A percentile compares a stretch with the other conserved stretches of the same genome.
phyloP scores from a whole-genome alignment of 2,797 vertebrate genomes.

The Peromyscus melanophrys region DNA sequence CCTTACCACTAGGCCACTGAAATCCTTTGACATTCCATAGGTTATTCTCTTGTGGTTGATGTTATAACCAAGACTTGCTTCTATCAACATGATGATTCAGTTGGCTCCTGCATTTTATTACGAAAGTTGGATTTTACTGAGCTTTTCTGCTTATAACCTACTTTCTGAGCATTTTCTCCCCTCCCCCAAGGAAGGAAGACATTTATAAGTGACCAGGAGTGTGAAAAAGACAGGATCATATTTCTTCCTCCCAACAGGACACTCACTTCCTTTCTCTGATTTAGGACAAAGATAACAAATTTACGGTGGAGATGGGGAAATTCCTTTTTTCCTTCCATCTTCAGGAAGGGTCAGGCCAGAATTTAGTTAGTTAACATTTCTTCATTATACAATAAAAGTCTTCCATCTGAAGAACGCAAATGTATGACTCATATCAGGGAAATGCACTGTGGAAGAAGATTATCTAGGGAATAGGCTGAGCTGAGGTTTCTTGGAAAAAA shows the following conservation, averaged over 20 bases:
- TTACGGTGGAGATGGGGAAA: background rate
- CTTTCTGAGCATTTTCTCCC: background rate
- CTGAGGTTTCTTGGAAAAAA: conserved; percentile 4
- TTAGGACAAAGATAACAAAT: conserved; percentile 24
- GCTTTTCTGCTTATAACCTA: background rate
- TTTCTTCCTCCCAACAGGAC: background rate
- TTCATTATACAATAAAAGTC: conserved; percentile 4
- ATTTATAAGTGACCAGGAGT: background rate
- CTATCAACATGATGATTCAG: background rate
- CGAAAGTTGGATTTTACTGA: conserved; percentile 46
- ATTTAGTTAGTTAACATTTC: background rate
- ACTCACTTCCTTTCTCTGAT: background rate
- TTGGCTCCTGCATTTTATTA: conserved; percentile 29
- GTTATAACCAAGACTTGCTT: background rate
- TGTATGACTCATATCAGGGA: conserved; percentile 33
- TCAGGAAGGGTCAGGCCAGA: background rate
- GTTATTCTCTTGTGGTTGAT: background rate
- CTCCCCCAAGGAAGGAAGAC: background rate
- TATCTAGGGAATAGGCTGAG: background rate
- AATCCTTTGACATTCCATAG: conserved; percentile 8
- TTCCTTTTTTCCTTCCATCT: background rate
- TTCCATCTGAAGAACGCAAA: conserved; percentile 37
- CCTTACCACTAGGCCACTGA: background rate
- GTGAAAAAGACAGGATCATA: background rate
- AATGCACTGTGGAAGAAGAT: background rate